phyloP scores from a whole-genome alignment of 2,888 invertebrate species.

The Protodeltote pygarga region DNA sequence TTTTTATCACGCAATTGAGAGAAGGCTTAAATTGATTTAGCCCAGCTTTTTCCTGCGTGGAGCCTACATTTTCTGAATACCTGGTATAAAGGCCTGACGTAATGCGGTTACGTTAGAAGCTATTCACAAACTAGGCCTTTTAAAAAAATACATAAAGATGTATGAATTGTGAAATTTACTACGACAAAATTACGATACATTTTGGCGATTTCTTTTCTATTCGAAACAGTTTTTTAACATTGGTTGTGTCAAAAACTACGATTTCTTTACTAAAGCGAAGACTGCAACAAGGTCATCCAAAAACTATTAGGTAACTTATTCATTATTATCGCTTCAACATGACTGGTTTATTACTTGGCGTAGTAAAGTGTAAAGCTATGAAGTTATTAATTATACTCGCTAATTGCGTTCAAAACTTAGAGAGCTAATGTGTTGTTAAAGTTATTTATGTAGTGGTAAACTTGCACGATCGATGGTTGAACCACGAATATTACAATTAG shows the following conservation, averaged over 20 bases:
- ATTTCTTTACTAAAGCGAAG: no score
- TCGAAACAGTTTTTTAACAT: background rate
- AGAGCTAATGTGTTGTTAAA: slow-evolving; percentile 53
- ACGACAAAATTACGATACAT: background rate
- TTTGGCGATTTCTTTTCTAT: no score
- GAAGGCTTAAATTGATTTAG: slow-evolving; percentile 33
- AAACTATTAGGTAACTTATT: slow-evolving; percentile 44
- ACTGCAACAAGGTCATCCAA: slow-evolving; percentile 19
- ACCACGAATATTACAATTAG: slow-evolving; percentile 19
- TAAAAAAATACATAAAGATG: no score
- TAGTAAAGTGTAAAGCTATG: slow-evolving; percentile 49
- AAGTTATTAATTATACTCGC: slow-evolving; percentile 53
- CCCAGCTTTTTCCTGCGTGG: background rate
- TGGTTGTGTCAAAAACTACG: background rate
- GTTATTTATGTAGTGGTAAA: slow-evolving; percentile 51
- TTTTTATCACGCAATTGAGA: slow-evolving; percentile 21
- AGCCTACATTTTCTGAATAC: slow-evolving; percentile 6
- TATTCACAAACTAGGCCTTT: background rate
- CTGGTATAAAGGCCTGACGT: slow-evolving; percentile 7
- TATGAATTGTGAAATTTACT: background rate
- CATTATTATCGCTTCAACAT: slow-evolving; percentile 39
- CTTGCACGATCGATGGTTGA: slow-evolving; percentile 36
- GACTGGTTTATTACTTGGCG: slow-evolving; percentile 47
- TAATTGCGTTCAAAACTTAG: slow-evolving; percentile 53
- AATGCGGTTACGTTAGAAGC: slow-evolving; percentile 7